Percentiles rank a stretch among this genome's conserved stretches.
phyloP scores from a whole-genome alignment of 2,888 invertebrate species.

The Operophtera brumata region DNA sequence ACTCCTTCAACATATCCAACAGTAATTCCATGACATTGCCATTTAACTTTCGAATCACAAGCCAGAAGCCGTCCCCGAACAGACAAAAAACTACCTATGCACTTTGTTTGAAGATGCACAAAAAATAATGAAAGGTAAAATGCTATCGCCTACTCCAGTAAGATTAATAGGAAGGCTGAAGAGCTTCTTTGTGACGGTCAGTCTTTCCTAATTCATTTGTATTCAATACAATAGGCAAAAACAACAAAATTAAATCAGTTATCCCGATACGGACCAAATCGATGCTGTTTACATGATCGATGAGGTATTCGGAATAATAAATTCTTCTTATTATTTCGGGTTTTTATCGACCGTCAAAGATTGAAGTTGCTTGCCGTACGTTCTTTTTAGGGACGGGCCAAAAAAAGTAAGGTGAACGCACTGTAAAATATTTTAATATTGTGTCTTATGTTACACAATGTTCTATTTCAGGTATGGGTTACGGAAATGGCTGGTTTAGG shows the following conservation, averaged over 20 bases:
- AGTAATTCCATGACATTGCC: conserved; percentile 20
- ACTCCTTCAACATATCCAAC: conserved; percentile 15
- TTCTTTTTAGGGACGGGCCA: conserved; percentile 8
- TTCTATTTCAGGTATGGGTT: conserved; percentile 50
- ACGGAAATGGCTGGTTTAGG: conserved; percentile 64
- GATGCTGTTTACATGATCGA: conserved; percentile 45
- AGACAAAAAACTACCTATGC: neutral
- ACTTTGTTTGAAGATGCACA: neutral
- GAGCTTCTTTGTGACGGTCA: conserved; percentile 10
- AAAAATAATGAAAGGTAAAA: conserved; percentile 2
- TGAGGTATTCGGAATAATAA: conserved; percentile 41
- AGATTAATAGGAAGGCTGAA: conserved; percentile 5
- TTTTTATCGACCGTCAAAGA: conserved; percentile 33
- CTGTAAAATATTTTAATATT: conserved; percentile 8
- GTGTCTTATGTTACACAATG: conserved; percentile 34
- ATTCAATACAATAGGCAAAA: conserved; percentile 26
- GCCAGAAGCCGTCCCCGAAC: neutral
- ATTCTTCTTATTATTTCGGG: conserved; percentile 33
- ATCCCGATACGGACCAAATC: conserved; percentile 34
- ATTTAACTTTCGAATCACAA: conserved; percentile 18
- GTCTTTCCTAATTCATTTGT: conserved; percentile 23
- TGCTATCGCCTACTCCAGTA: conserved; percentile 8
- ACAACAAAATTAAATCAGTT: conserved; percentile 26
- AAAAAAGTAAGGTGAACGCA: conserved; percentile 16
- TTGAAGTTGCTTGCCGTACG: conserved; percentile 23